These are phyloP conservation scores for Xyliphius kryptos DNA, from an alignment of 2,113 vertebrate species.

Conservation along the genomic window DNA sequence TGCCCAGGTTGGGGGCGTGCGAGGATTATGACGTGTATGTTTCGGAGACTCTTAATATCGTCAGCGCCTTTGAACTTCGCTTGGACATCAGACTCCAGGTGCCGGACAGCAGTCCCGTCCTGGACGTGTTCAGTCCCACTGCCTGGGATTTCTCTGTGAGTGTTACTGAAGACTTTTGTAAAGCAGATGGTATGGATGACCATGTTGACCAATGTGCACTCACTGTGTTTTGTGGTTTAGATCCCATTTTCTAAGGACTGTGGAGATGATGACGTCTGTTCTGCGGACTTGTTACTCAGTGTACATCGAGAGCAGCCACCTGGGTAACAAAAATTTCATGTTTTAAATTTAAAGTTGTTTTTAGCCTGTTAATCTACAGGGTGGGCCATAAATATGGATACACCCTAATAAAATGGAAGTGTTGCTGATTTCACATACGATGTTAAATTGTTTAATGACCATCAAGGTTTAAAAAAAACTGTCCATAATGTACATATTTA, in stretches of 20 bases:
- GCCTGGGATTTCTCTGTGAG: conserved; percentile 74
- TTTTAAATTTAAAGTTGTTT: too few species aligned
- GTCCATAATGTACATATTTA: too few species aligned
- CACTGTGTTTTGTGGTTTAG: not conserved
- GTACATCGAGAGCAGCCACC: too few species aligned
- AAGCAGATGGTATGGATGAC: too few species aligned
- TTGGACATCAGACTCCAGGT: conserved; percentile 64
- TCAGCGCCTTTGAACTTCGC: conserved; percentile 66
- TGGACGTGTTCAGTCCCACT: conserved; percentile 64
- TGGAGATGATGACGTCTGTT: not conserved
- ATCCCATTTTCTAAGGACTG: not conserved
- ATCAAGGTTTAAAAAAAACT: too few species aligned
- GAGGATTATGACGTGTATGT: conserved; percentile 61
- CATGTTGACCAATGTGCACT: too few species aligned
- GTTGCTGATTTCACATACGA: too few species aligned
- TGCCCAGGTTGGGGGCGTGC: conserved; percentile 50
- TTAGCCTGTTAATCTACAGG: too few species aligned
- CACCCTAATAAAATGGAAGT: too few species aligned
- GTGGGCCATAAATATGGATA: too few species aligned
- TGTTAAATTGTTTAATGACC: too few species aligned
- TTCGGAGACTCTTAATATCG: conserved; percentile 74
- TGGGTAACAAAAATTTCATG: not conserved
- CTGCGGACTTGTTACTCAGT: not conserved
- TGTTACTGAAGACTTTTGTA: too few species aligned
- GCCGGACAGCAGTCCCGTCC: conserved; percentile 64